These are phyloP conservation scores for Poecilobothrus nobilitatus DNA, from an alignment of 2,888 invertebrate genomes.

Conservation along the genomic window DNA sequence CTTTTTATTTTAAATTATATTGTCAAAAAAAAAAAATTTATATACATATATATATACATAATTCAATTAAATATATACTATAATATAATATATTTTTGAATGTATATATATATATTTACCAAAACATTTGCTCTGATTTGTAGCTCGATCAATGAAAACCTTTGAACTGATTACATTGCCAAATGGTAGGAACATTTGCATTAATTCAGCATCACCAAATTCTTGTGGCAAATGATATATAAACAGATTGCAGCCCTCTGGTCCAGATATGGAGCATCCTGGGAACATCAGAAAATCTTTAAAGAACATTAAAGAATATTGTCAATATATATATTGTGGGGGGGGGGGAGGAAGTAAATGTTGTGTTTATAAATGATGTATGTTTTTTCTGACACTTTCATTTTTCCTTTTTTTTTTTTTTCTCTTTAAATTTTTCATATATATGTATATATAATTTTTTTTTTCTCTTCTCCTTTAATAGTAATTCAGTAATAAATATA, in stretches of 20 bases:
- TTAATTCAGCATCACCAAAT: conserved; percentile 97
- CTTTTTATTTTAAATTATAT: not conserved
- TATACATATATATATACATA: no score
- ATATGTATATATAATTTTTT: not conserved
- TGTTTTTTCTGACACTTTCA: not conserved
- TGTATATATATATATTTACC: conserved; percentile 57
- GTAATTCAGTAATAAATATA: not conserved
- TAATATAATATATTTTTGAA: no score
- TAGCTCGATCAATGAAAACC: conserved; percentile 99
- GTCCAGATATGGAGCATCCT: conserved; percentile 95
- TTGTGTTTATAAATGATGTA: not conserved
- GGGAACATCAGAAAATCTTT: conserved; percentile 64
- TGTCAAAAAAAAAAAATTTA: not conserved
- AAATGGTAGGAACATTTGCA: conserved; percentile 99
- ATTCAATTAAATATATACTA: no score
- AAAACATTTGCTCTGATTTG: conserved; percentile 99
- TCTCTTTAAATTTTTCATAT: not conserved
- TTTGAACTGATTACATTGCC: conserved; percentile 99
- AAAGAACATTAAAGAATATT: conserved; percentile 47
- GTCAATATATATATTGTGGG: conserved; percentile 18
- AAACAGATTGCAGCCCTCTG: conserved; percentile 99
- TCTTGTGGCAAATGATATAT: conserved; percentile 99
- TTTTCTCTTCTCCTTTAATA: not conserved
- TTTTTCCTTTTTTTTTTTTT: not conserved
- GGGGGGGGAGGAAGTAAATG: not conserved